Base-by-base conservation (phyloP, 2,888 invertebrate genomes). In the Hartigia nigra region DNA sequence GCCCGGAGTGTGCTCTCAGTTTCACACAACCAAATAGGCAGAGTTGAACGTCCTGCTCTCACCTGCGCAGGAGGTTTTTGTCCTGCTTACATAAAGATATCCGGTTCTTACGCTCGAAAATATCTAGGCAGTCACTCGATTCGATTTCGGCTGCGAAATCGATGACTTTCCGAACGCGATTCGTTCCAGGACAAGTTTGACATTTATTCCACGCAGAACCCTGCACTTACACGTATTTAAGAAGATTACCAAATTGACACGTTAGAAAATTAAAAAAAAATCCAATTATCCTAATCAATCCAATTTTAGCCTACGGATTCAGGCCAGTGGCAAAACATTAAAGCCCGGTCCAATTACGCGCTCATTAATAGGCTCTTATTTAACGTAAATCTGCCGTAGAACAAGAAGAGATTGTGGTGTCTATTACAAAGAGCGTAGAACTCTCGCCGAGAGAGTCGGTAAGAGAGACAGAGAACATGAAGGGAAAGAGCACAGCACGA, bases 11-110 rank as follows among this genome's bases (percentile, higher is more conserved):
- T 74, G 75, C 72, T 76, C 76, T 74, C 76, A 76, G 76, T 76
- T 78, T 76, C 74, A 78, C 76, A 74, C 78, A 78, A 69, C 78
- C 75, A 34, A 69, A 70, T 74, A 78, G 76, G 36, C 69, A 76
- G 78, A 78, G 78, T 78, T 78, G 78, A 78, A 78, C 76, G 78
- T 78, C 78, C 78, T 78, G 76, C 78, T 76, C 78, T 78, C 78
- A 78, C 78, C 78, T 78, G 78, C 78, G 78, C 78, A 76, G 72
- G 72, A 72, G 78, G 78, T 78, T 78, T 78, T 78, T 78, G 78
- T 78, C 78, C 78, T 76, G 78, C 76, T 78, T 78, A 78, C 78
- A 78, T 78, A 78, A 76, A 78, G 76, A 78, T 76, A 78, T 78
- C 78, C 78, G 78, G 78, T 78, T 78, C 78, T 76, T 78, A 78